These are phyloP conservation scores for Anas bahamensis DNA, from an alignment of 2,797 vertebrate species.

Conservation along the genomic window DNA sequence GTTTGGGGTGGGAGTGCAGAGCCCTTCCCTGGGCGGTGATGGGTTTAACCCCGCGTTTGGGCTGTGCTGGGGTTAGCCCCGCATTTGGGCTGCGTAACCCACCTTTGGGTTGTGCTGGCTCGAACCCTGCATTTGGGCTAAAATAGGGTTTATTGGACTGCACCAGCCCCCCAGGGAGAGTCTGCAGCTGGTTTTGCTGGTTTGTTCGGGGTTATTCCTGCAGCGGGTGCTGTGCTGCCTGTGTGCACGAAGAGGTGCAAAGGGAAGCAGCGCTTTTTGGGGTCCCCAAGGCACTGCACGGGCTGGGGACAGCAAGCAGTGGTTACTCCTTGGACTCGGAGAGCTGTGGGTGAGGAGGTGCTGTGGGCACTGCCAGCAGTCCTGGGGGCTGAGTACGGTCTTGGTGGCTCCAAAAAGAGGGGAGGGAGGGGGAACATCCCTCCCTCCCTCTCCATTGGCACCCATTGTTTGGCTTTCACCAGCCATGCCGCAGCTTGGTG, in stretches of 20 bases:
- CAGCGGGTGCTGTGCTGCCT: neutral
- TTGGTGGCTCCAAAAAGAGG: neutral
- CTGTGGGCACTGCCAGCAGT: neutral
- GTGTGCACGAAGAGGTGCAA: fast-evolving
- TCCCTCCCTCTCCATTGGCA: neutral
- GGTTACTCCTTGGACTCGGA: neutral
- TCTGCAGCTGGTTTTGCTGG: neutral
- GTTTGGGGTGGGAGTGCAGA: neutral
- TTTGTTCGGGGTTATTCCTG: neutral
- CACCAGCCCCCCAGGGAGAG: neutral
- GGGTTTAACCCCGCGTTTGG: neutral
- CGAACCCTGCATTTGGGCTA: neutral
- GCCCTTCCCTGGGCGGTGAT: fast-evolving
- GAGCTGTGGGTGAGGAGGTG: neutral
- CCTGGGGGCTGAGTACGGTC: neutral
- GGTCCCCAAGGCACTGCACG: neutral
- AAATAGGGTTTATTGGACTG: neutral
- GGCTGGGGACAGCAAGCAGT: fast-evolving
- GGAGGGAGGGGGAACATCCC: too few species aligned
- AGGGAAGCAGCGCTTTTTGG: neutral
- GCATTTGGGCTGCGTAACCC: neutral
- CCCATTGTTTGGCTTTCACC: neutral
- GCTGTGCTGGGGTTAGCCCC: neutral
- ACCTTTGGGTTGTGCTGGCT: neutral
- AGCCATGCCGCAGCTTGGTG: fast-evolving